Evolutionary conservation across 2,113 vertebrate genomes (phyloP), one percentile per base, ranked within the genome.

Genomic region (Jaculus jaculus): DNA sequence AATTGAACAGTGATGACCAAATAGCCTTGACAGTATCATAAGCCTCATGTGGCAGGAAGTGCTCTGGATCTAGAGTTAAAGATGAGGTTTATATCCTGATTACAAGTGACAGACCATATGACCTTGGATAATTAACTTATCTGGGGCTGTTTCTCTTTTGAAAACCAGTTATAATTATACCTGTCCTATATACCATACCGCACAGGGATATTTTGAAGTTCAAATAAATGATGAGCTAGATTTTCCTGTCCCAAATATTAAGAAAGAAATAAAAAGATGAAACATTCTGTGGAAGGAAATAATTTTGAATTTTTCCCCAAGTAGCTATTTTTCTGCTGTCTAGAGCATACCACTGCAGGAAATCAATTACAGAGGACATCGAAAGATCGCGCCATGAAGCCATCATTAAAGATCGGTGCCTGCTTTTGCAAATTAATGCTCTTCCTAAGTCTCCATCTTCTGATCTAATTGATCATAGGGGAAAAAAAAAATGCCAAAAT

Each of bases 191-290:
- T 96, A 81, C 17, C 32, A 78, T 96, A 81, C 17, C 32, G 63
- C 63, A 73, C 10, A 84, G 34, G 34, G 47, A 69, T 94, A 90
- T 78, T 91, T 93, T 87, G 63, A 84, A 81, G 34, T 39, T 78
- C 65, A 88, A 73, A 87, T 94, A 87, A 94, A 82, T 24, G 37
- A 90, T 26, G 86, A 87, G 89, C 89, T 95, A 66, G 17, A 84
- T 93, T 54, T 37, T 92, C 63, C 71, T 94, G 95, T 16, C 94
- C 95, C 51, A 95, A 93, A 95, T 91, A 86, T 16, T 10, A 16
- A 6, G 68, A n/a, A 71, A n/a, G n/a, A n/a, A 71, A 71, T 18
- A 32, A 90, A 24, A 78, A 66, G 30, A 87, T 84, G 34, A 73
- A 72, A 83, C 75, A 80, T 3, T 23, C 30, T 32, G 30, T 42